Evolutionary conservation across 2,888 invertebrate species (phyloP).

Genomic region (Macaria liturata): DNA sequence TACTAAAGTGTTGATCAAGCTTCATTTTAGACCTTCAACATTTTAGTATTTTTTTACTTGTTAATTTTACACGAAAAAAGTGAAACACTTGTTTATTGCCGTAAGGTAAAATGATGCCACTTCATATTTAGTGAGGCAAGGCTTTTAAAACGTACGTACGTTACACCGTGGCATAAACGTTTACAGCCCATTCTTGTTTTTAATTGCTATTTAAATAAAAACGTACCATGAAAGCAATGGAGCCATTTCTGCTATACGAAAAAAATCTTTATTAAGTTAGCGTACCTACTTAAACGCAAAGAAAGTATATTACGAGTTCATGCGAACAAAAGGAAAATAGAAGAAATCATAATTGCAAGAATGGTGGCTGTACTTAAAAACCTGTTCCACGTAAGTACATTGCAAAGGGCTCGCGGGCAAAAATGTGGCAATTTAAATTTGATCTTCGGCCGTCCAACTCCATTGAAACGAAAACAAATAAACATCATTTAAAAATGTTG

Average conservation of each 20-base stretch:
- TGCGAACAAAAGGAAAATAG: slow-evolving; percentile 41
- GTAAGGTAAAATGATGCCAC: slow-evolving; percentile 64
- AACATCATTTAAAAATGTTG: too few species aligned
- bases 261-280: slow-evolving; percentile 55
- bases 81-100: slow-evolving; percentile 36
- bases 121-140: slow-evolving; percentile 51
- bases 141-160: slow-evolving; percentile 68
- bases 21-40: too few species aligned
- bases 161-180: slow-evolving; percentile 68
- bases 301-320: slow-evolving; percentile 46
- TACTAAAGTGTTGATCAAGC: too few species aligned
- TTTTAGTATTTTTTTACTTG: too few species aligned
- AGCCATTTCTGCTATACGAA: slow-evolving; percentile 52
- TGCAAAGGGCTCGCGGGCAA: too few species aligned
- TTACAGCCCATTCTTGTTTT: slow-evolving; percentile 79
- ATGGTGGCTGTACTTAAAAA: slow-evolving; percentile 25
- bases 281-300: slow-evolving; percentile 51
- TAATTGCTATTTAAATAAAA: slow-evolving; percentile 81
- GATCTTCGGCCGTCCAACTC: too few species aligned
- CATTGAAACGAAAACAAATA: too few species aligned
- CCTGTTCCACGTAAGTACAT: slow-evolving; percentile 11
- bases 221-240: slow-evolving; percentile 72
- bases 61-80: background rate
- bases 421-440: too few species aligned
- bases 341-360: slow-evolving; percentile 37